Conservation (phyloP, 2,888 invertebrate species). For the Pollenia angustigena region DNA sequence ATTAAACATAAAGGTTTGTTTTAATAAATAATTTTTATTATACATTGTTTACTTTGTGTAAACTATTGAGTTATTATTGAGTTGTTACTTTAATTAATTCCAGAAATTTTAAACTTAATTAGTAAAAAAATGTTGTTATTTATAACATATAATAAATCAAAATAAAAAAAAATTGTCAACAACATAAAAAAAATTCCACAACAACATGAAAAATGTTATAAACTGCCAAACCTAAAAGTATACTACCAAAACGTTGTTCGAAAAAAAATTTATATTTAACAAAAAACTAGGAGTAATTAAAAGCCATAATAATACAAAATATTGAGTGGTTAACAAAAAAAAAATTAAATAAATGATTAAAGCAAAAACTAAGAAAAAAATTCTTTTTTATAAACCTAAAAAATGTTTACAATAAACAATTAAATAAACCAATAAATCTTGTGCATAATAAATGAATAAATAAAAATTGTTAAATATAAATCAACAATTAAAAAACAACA, state of each 20-base stretch:
- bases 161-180: constrained; percentile 23
- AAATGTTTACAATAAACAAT: constrained; percentile 57
- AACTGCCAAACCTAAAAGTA: constrained; percentile 75
- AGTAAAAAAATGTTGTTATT: constrained; percentile 17
- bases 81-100: constrained; percentile 9
- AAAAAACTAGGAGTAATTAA: constrained; percentile 52
- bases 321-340: constrained; percentile 5
- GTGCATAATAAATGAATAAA: constrained; percentile 48
- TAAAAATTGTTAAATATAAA: constrained; percentile 55
- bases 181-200: constrained; percentile 14
- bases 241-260: constrained; percentile 42
- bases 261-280: background rate
- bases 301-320: constrained; percentile 9
- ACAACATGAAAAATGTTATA: constrained; percentile 25
- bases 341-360: background rate
- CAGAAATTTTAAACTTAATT: constrained; percentile 6
- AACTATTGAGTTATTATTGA: too few relatives aligned
- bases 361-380: background rate
- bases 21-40: too few relatives aligned
- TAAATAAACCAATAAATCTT: constrained; percentile 58
- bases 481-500: constrained; percentile 21
- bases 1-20: too few relatives aligned
- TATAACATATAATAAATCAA: constrained; percentile 4
- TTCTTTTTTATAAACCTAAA: background rate
- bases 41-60: too few relatives aligned